phyloP scores from a whole-genome alignment of 2,113 vertebrate genomes.

The Anas platyrhynchos region DNA sequence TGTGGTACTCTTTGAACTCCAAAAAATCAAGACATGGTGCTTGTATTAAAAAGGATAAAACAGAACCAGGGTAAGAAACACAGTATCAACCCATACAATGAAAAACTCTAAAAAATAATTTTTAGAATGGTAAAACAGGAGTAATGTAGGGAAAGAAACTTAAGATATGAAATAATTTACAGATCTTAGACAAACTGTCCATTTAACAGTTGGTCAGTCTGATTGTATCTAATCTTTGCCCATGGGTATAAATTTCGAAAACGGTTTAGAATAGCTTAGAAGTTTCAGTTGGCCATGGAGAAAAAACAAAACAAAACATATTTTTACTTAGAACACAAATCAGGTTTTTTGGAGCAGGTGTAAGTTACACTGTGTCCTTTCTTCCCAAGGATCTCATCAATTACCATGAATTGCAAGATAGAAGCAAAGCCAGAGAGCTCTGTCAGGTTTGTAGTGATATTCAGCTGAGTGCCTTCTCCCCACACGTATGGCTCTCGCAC shows the following conservation, averaged over 20 bases:
- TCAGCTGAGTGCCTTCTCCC: rapidly evolving
- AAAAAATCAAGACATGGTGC: neutral
- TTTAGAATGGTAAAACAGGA: neutral
- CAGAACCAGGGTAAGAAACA: neutral
- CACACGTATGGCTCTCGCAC: rapidly evolving
- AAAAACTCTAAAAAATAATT: neutral
- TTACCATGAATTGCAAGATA: rapidly evolving
- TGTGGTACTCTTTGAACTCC: neutral
- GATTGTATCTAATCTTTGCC: neutral
- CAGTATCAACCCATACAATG: neutral
- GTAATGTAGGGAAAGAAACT: neutral
- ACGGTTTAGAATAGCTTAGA: neutral
- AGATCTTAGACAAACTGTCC: neutral
- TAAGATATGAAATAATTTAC: neutral
- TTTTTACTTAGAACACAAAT: neutral
- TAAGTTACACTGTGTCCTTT: rapidly evolving
- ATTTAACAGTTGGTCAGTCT: rapidly evolving
- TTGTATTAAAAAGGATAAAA: neutral
- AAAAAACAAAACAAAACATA: rapidly evolving
- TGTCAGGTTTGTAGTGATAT: neutral
- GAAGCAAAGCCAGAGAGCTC: rapidly evolving
- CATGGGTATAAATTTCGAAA: neutral
- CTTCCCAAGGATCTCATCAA: neutral
- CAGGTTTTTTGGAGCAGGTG: rapidly evolving
- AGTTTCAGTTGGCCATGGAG: rapidly evolving